Conservation (phyloP, 2,888 invertebrate species). For the Anagyrus pseudococci region DNA sequence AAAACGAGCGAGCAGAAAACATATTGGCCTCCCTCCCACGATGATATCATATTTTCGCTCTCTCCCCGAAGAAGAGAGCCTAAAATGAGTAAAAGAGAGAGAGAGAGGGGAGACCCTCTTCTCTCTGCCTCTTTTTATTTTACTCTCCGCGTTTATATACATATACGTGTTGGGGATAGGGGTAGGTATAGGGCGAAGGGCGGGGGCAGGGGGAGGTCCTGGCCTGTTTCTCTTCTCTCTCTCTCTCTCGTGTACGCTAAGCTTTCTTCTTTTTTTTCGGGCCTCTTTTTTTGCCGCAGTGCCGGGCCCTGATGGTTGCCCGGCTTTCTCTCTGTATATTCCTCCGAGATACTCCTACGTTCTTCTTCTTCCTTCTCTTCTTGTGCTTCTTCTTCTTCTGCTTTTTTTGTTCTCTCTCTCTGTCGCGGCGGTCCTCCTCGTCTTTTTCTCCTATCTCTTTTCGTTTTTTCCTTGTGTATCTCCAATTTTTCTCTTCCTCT, state of each 20-base stretch:
- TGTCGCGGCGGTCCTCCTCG: not conserved
- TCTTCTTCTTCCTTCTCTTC: conserved; percentile 25
- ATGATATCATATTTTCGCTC: conserved; percentile 43
- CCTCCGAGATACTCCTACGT: conserved; percentile 39
- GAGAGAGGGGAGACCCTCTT: too few relatives aligned
- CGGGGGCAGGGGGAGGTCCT: too few relatives aligned
- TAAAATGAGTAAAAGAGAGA: too few relatives aligned
- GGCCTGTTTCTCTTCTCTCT: too few relatives aligned
- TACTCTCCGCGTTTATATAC: too few relatives aligned
- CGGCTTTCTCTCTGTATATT: too few relatives aligned
- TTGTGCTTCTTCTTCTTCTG: conserved; percentile 3
- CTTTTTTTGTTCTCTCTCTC: not conserved
- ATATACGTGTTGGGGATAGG: conserved; percentile 26
- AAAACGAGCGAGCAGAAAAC: conserved; percentile 39
- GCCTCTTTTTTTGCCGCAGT: conserved; percentile 18
- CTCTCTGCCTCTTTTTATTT: too few relatives aligned
- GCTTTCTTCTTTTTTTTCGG: conserved; percentile 35
- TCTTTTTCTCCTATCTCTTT: conserved; percentile 14
- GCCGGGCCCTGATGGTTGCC: conserved; percentile 40
- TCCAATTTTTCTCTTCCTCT: conserved; percentile 31
- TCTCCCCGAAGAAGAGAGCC: too few relatives aligned
- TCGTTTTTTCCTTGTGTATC: conserved; percentile 27
- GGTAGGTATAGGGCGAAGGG: conserved; percentile 30
- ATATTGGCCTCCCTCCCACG: conserved; percentile 39
- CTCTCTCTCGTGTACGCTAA: too few relatives aligned